A percentile compares a stretch with the other conserved stretches of the same genome.
Conservation (phyloP, 2,113 vertebrate species). For the Vanacampus margaritifer region DNA sequence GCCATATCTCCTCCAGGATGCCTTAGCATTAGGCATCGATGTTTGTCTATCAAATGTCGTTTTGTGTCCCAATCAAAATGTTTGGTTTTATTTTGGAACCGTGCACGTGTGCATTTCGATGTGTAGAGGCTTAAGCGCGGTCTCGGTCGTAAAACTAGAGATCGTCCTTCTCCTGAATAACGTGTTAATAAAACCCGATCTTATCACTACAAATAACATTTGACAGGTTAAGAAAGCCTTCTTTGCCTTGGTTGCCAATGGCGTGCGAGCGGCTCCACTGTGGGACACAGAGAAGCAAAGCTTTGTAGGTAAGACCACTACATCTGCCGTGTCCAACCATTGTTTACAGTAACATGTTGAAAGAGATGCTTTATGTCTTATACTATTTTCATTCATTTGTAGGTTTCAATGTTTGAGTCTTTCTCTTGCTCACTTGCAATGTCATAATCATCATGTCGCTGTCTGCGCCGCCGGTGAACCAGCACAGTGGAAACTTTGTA, state of each 20-base stretch:
- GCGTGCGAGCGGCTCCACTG: constrained; percentile 92
- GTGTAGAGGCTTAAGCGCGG: too few relatives aligned
- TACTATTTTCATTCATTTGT: neutral
- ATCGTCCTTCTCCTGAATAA: too few relatives aligned
- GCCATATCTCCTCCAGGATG: too few relatives aligned
- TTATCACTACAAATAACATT: neutral
- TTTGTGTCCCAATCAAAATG: too few relatives aligned
- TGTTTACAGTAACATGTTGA: neutral
- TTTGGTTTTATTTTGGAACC: too few relatives aligned
- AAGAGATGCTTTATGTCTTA: neutral
- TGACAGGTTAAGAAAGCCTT: constrained; percentile 96
- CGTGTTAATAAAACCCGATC: neutral
- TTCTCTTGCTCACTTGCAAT: neutral
- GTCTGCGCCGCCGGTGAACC: neutral
- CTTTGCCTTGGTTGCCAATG: constrained; percentile 95
- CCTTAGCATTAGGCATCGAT: too few relatives aligned
- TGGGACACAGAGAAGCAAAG: constrained; percentile 98
- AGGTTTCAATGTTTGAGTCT: neutral
- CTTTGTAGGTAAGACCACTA: constrained; percentile 87
- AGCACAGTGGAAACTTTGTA: constrained; percentile 11
- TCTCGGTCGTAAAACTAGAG: too few relatives aligned
- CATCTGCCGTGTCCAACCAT: neutral
- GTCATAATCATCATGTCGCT: neutral
- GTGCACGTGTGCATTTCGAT: too few relatives aligned
- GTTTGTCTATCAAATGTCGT: too few relatives aligned